phyloP scores from a whole-genome alignment of 2,888 invertebrate species.

The Lumbricus terrestris region DNA sequence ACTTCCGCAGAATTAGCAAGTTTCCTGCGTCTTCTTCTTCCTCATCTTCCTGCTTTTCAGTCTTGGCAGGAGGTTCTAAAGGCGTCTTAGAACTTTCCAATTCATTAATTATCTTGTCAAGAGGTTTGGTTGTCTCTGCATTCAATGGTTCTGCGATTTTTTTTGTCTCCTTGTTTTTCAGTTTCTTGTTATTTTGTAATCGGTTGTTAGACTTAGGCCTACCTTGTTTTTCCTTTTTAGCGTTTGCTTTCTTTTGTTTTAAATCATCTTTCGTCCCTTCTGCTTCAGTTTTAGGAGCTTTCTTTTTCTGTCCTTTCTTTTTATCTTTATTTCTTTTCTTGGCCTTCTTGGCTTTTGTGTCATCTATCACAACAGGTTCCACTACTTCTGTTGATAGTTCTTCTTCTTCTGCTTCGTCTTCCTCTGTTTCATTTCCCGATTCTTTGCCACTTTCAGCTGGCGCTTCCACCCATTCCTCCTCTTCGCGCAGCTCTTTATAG shows the following conservation, averaged over 20 bases:
- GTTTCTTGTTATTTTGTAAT: background rate
- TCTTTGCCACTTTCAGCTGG: background rate
- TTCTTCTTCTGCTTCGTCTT: background rate
- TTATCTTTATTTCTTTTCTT: background rate
- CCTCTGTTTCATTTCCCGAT: background rate
- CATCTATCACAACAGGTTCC: background rate
- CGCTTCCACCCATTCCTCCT: background rate
- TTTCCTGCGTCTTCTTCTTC: background rate
- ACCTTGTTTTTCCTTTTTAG: background rate
- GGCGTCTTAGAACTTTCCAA: background rate
- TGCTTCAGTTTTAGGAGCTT: background rate
- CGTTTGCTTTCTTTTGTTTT: background rate
- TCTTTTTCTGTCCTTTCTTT: background rate
- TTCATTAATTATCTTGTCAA: background rate
- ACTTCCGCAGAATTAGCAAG: background rate
- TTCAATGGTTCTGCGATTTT: background rate
- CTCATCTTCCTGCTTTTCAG: background rate
- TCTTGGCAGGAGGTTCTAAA: background rate
- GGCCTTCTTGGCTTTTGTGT: background rate
- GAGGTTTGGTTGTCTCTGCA: background rate
- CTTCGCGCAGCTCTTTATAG: slow-evolving; percentile 16
- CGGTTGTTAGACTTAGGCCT: background rate
- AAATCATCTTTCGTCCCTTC: background rate
- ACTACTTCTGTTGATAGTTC: background rate
- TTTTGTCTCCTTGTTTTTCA: background rate